Evolutionary conservation across 2,888 invertebrate species (phyloP), one percentile per base, ranked within the genome.

Genomic region (Leucania comma): DNA sequence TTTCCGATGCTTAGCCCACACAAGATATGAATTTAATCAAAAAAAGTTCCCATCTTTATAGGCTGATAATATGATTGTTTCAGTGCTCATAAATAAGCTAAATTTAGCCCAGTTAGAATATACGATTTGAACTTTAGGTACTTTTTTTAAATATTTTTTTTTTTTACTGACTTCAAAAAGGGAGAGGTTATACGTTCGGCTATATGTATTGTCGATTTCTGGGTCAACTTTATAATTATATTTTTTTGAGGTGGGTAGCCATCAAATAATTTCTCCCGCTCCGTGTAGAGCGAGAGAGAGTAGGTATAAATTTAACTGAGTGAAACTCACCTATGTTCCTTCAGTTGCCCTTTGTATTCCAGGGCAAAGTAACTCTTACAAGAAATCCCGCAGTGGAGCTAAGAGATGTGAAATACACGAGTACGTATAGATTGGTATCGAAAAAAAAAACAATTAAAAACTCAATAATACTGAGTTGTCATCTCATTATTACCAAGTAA

Each of bases 1-100:
- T 90, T 93, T 93, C 91, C 91, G 91, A 92, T 89, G 87, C 81
- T 88, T 84, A 66, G 72, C 71, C 71, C 70, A 60, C 70, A 60
- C 68, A 65, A 75, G 81, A 81, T 79, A 80, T 72, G 75, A 80
- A 66, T 82, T 73, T 78, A 61, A 74, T 81, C 72, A 81, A 81
- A 81, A 82, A 81, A 75, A 35, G 42, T 60, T 64, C 14, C 51
- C 57, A 61, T 78, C 38, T 64, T 64, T 51, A 58, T 35, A 60
- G 8, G 46, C 29, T 26, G 10, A 59, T 10, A 54, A 59, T 10
- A 54, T 61, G 50, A 66, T 78, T 51, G 38, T 66, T 72, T 53
- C 32, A 46, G 10, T 42, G 9, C 10, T 8, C 8, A 60, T 67
- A 68, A 70, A 71, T 67, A 51, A 62, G 46, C 20, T 8, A 62